Conservation (phyloP, 2,888 invertebrate species). For the Rhingia campestris region DNA sequence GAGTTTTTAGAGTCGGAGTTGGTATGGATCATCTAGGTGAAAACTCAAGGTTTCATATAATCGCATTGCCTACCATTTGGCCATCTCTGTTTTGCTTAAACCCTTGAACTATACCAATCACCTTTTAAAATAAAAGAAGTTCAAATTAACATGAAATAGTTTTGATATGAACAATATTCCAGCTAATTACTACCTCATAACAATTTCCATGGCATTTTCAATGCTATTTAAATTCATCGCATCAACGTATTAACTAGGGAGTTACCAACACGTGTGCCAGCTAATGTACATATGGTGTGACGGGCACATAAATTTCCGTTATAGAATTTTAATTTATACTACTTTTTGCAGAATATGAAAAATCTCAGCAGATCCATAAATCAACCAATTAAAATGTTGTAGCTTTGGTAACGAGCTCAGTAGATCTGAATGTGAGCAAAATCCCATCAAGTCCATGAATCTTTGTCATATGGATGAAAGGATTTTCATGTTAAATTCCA, state of each 20-base stretch:
- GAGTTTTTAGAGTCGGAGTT: too few relatives aligned
- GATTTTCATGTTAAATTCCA: conserved; percentile 69
- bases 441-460: conserved; percentile 73
- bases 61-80: too few relatives aligned
- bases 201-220: neutral
- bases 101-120: too few relatives aligned
- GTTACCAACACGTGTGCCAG: conserved; percentile 2
- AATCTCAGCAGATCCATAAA: conserved; percentile 69
- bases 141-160: too few relatives aligned
- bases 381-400: conserved; percentile 68
- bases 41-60: too few relatives aligned
- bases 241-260: neutral
- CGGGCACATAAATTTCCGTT: conserved; percentile 46
- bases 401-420: conserved; percentile 63
- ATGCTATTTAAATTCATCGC: neutral
- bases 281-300: conserved; percentile 8
- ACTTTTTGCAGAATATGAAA: conserved; percentile 26
- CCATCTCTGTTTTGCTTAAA: too few relatives aligned
- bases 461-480: conserved; percentile 73
- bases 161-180: too few relatives aligned
- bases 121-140: too few relatives aligned
- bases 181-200: too few relatives aligned
- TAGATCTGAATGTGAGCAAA: conserved; percentile 53
- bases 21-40: too few relatives aligned
- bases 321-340: conserved; percentile 46